phyloP scores from a whole-genome alignment of 1,140 invertebrate species.

The Ganaspis sp. region DNA sequence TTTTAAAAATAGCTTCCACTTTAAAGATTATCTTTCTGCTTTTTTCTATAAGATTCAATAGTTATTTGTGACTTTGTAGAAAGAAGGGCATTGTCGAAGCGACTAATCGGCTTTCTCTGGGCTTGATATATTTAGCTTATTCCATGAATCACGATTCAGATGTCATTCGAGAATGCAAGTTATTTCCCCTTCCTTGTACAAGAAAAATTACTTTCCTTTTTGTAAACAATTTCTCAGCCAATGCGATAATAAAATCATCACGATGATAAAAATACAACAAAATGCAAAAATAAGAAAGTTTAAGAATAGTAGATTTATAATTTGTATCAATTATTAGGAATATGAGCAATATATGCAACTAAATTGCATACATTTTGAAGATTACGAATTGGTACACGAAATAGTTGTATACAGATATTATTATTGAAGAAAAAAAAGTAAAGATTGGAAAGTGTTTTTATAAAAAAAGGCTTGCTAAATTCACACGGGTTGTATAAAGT shows the following conservation, averaged over 20 bases:
- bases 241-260: neutral
- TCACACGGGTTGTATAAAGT: too few relatives aligned
- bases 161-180: neutral
- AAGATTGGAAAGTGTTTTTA: too few relatives aligned
- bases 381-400: too few relatives aligned
- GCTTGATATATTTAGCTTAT: neutral
- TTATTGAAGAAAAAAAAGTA: too few relatives aligned
- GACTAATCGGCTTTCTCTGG: neutral
- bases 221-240: neutral
- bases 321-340: too few relatives aligned
- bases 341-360: too few relatives aligned
- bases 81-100: neutral
- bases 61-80: neutral
- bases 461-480: too few relatives aligned
- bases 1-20: too few relatives aligned
- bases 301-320: too few relatives aligned
- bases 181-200: neutral
- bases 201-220: neutral
- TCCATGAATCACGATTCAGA: slow-evolving; percentile 4
- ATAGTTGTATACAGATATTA: too few relatives aligned
- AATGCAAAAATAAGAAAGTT: too few relatives aligned
- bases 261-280: neutral
- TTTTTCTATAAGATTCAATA: neutral
- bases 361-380: too few relatives aligned
- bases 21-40: neutral